Percentiles rank a stretch among this genome's conserved stretches.
phyloP scores from a whole-genome alignment of 2,113 vertebrate species.

The Parus major region DNA sequence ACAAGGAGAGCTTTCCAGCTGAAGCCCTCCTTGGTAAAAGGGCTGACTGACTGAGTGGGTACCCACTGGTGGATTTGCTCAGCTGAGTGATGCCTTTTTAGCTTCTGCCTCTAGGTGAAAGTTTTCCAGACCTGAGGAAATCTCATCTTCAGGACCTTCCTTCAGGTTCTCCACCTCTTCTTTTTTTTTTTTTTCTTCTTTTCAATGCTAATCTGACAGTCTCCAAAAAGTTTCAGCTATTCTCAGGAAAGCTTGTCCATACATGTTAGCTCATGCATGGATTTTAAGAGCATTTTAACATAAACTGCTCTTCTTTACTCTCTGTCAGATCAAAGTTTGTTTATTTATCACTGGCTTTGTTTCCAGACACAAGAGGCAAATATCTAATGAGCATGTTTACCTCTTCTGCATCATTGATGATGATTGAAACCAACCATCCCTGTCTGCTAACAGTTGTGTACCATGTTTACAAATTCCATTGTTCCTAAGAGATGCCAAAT shows the following conservation, averaged over 20 bases:
- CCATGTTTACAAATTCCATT: not conserved
- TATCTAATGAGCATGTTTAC: not conserved
- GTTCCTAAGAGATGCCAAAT: not conserved
- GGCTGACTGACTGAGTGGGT: not conserved
- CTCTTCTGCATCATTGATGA: not conserved
- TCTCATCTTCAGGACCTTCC: not conserved
- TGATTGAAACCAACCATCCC: not conserved
- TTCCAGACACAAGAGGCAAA: not conserved
- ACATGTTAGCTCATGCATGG: not conserved
- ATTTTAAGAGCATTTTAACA: not conserved
- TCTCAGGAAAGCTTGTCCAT: not conserved
- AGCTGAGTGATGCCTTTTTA: not conserved
- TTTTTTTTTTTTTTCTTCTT: not conserved
- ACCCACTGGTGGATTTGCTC: not conserved
- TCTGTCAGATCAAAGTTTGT: not conserved
- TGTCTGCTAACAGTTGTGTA: not conserved
- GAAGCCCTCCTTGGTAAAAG: not conserved
- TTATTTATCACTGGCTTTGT: not conserved
- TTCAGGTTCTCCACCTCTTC: not conserved
- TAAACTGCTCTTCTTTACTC: not conserved
- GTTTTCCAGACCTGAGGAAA: not conserved
- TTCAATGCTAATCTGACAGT: not conserved
- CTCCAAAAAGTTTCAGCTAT: not conserved
- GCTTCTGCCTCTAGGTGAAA: not conserved
- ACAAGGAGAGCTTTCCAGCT: not conserved